Conservation (phyloP, 2,888 invertebrate species). For the Rhodophaea formosa region DNA sequence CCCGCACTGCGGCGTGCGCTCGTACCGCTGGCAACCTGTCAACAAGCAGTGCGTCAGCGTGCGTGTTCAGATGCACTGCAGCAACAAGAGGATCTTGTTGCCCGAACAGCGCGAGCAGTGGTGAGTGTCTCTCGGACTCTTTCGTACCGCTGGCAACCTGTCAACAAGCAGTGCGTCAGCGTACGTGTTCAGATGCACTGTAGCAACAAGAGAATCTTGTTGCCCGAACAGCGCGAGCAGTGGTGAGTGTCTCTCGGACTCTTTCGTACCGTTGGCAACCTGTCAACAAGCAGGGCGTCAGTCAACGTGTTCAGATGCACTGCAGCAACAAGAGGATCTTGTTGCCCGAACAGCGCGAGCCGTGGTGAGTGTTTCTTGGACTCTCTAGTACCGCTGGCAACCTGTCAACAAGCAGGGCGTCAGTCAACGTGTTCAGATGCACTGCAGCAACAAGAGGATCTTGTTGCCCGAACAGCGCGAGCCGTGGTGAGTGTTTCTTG, state of each 20-base stretch:
- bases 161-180: slow-evolving; percentile 46
- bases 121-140: slow-evolving; percentile 45
- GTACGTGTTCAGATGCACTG: slow-evolving; percentile 60
- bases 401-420: slow-evolving; percentile 53
- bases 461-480: slow-evolving; percentile 69
- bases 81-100: slow-evolving; percentile 60
- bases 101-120: slow-evolving; percentile 71
- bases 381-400: slow-evolving; percentile 58
- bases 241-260: slow-evolving; percentile 52
- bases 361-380: slow-evolving; percentile 54
- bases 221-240: slow-evolving; percentile 70
- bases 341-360: slow-evolving; percentile 68
- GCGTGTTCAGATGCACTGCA: slow-evolving; percentile 55
- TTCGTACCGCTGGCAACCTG: slow-evolving; percentile 60
- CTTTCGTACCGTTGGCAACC: slow-evolving; percentile 62
- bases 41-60: slow-evolving; percentile 53
- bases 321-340: slow-evolving; percentile 62
- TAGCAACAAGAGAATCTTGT: slow-evolving; percentile 58
- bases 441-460: slow-evolving; percentile 59
- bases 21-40: slow-evolving; percentile 59
- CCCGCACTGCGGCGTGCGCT: slow-evolving; percentile 70
- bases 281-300: slow-evolving; percentile 47
- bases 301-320: slow-evolving; percentile 55
- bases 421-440: slow-evolving; percentile 56
- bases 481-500: slow-evolving; percentile 55